Percentiles rank a stretch among this genome's conserved stretches.
Evolutionary conservation across 2,113 vertebrate species (phyloP).

Genomic region (Pluvialis apricaria): DNA sequence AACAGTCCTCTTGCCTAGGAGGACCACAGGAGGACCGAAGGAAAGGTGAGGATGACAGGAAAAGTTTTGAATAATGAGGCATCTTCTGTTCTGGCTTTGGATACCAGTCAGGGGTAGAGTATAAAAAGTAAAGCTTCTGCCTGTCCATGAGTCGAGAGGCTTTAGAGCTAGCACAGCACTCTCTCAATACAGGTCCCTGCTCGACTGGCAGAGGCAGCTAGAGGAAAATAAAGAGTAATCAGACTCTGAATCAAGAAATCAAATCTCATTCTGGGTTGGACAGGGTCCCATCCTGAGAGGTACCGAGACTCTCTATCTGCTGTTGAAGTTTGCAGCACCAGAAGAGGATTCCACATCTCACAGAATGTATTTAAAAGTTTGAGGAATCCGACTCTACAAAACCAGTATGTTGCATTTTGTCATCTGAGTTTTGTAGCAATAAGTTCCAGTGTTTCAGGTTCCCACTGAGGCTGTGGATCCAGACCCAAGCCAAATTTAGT

Average conservation of each 20-base stretch:
- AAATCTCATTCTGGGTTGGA: neutral
- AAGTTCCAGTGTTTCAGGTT: neutral
- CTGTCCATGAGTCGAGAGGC: neutral
- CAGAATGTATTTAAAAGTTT: neutral
- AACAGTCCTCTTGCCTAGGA: neutral
- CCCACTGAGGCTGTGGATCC: neutral
- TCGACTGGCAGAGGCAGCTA: neutral
- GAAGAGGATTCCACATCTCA: neutral
- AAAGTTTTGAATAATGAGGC: neutral
- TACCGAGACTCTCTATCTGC: neutral
- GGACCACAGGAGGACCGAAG: neutral
- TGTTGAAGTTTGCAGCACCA: neutral
- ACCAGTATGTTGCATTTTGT: neutral
- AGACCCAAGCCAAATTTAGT: neutral
- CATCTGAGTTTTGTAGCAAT: neutral
- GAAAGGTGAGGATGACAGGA: neutral
- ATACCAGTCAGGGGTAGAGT: neutral
- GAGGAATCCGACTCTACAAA: neutral
- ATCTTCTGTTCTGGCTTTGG: neutral
- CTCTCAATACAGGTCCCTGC: neutral
- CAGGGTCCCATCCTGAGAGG: accelerated
- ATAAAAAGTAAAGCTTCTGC: neutral
- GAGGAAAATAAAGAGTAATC: neutral
- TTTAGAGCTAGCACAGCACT: neutral
- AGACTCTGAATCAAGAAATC: neutral